phyloP scores from a whole-genome alignment of 1,140 invertebrate genomes.

The Littorina saxatilis region DNA sequence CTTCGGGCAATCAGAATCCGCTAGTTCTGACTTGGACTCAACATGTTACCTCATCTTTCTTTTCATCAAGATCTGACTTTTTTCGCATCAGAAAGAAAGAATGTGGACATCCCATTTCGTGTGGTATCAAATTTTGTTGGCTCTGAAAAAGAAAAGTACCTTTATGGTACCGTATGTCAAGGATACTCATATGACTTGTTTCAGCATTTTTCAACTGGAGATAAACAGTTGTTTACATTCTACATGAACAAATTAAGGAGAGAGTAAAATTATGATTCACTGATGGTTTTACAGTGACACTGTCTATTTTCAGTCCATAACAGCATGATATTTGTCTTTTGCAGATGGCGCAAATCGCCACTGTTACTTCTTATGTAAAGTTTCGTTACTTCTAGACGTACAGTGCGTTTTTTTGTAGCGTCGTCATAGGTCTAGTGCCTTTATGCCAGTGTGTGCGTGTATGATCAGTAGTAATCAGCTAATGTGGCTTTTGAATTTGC shows the following conservation, averaged over 20 bases:
- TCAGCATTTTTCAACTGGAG: too few relatives aligned
- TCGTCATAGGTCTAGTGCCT: background rate
- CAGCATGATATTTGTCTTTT: slow-evolving; percentile 30
- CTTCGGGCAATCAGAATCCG: background rate
- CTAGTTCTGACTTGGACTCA: background rate
- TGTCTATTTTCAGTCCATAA: background rate
- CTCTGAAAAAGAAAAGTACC: background rate
- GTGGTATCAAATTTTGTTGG: background rate
- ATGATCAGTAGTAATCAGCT: too few relatives aligned
- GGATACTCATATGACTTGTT: too few relatives aligned
- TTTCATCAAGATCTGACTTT: background rate
- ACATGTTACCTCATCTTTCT: too few relatives aligned
- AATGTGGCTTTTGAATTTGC: too few relatives aligned
- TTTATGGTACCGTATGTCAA: background rate
- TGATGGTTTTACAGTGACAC: too few relatives aligned
- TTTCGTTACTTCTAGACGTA: slow-evolving; percentile 38
- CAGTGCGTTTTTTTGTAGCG: slow-evolving; percentile 5
- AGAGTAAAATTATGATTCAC: too few relatives aligned
- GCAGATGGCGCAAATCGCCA: slow-evolving; percentile 38
- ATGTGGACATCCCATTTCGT: background rate
- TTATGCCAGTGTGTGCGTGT: slow-evolving; percentile 12
- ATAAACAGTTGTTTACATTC: too few relatives aligned
- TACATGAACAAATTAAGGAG: too few relatives aligned
- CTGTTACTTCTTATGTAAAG: slow-evolving; percentile 36
- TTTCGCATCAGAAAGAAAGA: background rate